Evolutionary conservation across 2,797 vertebrate species (phyloP).

Genomic region (Pyrocephalus nanus): DNA sequence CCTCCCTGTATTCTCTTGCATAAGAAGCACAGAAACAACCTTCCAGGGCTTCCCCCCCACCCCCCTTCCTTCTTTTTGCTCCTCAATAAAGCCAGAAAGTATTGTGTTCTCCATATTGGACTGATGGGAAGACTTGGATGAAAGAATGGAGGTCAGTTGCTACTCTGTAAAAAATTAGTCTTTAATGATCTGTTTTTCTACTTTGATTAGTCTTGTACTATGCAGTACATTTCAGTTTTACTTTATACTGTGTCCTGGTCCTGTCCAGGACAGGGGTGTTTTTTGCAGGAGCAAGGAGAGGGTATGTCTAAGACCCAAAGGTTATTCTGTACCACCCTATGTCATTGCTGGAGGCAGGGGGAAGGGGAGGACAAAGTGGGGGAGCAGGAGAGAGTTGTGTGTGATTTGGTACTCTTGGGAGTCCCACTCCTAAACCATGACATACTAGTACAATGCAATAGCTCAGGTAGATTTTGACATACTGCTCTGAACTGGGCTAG

Average conservation of each 20-base stretch:
- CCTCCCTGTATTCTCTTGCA: neutral
- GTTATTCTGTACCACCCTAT: neutral
- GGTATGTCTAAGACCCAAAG: neutral
- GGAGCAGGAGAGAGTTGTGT: fast-evolving
- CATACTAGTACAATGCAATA: neutral
- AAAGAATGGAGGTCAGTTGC: neutral
- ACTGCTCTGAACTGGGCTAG: neutral
- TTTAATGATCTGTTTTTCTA: neutral
- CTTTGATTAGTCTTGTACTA: neutral
- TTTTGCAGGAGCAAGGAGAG: neutral
- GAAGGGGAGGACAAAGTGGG: neutral
- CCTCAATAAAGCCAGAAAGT: neutral
- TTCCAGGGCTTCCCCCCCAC: neutral
- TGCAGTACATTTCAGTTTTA: neutral
- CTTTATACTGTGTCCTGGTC: neutral
- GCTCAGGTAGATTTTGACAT: neutral
- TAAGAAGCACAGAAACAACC: neutral
- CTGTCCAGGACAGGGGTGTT: neutral
- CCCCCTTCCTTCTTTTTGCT: fast-evolving
- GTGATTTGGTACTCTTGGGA: neutral
- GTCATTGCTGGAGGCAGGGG: neutral
- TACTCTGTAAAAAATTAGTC: neutral
- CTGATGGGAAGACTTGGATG: neutral
- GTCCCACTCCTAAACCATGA: neutral
- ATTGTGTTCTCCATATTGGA: neutral